phyloP scores from a whole-genome alignment of 2,888 invertebrate species.

The Yponomeuta evonymella region DNA sequence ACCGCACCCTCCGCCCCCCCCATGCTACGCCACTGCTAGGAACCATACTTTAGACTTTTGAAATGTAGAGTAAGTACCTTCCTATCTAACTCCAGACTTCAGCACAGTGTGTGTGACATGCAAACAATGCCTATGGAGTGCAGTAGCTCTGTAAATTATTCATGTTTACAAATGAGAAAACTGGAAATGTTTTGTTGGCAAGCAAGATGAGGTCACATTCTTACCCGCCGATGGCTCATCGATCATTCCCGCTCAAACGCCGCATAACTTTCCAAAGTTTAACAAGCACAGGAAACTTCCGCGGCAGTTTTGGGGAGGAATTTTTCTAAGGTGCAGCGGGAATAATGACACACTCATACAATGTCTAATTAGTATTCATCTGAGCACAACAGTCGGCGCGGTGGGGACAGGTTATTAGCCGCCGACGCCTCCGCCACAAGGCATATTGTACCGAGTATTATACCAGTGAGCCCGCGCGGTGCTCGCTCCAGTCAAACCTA shows the following conservation, averaged over 20 bases:
- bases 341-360: constrained; percentile 47
- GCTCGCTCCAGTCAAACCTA: constrained; percentile 56
- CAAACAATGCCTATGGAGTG: not conserved
- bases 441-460: constrained; percentile 70
- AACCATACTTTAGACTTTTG: too few relatives aligned
- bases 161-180: constrained; percentile 7
- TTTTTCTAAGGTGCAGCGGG: constrained; percentile 14
- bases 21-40: too few relatives aligned
- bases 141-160: not conserved
- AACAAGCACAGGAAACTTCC: not conserved
- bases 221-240: not conserved
- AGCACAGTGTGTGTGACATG: not conserved
- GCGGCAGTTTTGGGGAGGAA: constrained; percentile 9
- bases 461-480: constrained; percentile 57
- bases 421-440: constrained; percentile 73
- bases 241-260: not conserved
- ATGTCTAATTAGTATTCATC: constrained; percentile 74
- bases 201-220: constrained; percentile 9
- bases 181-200: constrained; percentile 2
- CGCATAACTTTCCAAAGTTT: not conserved
- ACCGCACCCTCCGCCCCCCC: too few relatives aligned
- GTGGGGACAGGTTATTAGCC: constrained; percentile 77
- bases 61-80: too few relatives aligned
- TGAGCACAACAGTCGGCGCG: constrained; percentile 71
- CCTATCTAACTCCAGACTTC: too few relatives aligned